These are phyloP conservation scores for Noctuana brunneofusca DNA, from an alignment of 2,888 invertebrate species.

Conservation along the genomic window DNA sequence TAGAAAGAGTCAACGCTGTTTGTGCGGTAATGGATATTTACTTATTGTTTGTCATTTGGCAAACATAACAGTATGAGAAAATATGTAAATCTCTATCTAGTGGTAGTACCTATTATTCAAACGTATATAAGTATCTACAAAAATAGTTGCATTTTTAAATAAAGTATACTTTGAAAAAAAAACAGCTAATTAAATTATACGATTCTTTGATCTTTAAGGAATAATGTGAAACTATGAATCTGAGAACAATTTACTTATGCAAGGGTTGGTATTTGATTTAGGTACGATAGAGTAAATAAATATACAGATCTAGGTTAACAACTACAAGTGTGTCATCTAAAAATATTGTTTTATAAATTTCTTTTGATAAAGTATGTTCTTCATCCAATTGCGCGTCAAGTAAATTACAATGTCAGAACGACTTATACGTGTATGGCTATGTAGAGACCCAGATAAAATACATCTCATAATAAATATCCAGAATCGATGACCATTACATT, in stretches of 20 bases:
- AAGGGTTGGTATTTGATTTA: constrained; percentile 52
- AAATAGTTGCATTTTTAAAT: constrained; percentile 79
- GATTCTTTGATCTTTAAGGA: constrained; percentile 45
- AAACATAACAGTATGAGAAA: constrained; percentile 77
- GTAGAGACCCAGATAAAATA: not conserved
- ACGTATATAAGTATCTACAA: constrained; percentile 80
- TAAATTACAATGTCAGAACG: constrained; percentile 52
- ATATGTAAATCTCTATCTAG: constrained; percentile 77
- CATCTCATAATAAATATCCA: constrained; percentile 1
- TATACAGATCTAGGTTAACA: constrained; percentile 48
- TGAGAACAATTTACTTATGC: constrained; percentile 57
- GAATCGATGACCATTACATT: too few species aligned
- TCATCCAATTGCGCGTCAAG: constrained; percentile 63
- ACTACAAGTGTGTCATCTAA: constrained; percentile 76
- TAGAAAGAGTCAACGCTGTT: constrained; percentile 49
- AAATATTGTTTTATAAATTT: constrained; percentile 74
- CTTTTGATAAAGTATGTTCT: constrained; percentile 55
- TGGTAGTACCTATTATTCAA: constrained; percentile 61
- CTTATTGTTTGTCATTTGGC: constrained; percentile 59
- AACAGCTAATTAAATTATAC: constrained; percentile 55
- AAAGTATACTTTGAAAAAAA: constrained; percentile 57
- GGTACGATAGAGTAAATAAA: constrained; percentile 55
- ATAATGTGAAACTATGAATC: constrained; percentile 43
- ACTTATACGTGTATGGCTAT: constrained; percentile 12
- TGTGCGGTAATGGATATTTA: constrained; percentile 62